phyloP scores from a whole-genome alignment of 2,113 vertebrate species.

The Dromas ardeola region DNA sequence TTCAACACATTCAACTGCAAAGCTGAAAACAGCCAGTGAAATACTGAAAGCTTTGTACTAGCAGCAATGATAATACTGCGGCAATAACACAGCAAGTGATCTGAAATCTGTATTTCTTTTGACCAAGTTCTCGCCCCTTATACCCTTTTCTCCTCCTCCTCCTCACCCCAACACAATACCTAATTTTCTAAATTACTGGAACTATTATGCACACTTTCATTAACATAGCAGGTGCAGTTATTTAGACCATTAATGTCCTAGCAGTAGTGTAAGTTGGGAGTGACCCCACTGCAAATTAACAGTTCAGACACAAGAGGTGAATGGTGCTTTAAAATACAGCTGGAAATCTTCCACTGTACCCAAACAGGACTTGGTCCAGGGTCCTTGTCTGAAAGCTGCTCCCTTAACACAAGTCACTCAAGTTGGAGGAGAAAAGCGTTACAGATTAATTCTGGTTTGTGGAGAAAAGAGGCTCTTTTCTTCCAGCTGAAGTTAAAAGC shows the following conservation, averaged over 20 bases:
- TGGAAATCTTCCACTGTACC: slow-evolving; percentile 55
- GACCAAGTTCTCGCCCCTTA: background rate
- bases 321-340: slow-evolving; percentile 54
- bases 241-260: slow-evolving; percentile 30
- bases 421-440: slow-evolving; percentile 32
- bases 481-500: slow-evolving; percentile 37
- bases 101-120: slow-evolving; percentile 26
- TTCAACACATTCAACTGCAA: background rate
- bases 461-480: slow-evolving; percentile 27
- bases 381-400: slow-evolving; percentile 40
- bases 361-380: slow-evolving; percentile 34
- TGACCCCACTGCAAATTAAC: slow-evolving; percentile 55
- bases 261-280: slow-evolving; percentile 27
- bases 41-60: slow-evolving; percentile 6
- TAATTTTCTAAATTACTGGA: slow-evolving; percentile 56
- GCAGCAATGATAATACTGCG: background rate
- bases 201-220: slow-evolving; percentile 34
- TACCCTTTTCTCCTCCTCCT: background rate
- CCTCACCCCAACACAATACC: slow-evolving; percentile 4
- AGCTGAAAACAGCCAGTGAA: background rate
- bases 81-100: background rate
- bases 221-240: slow-evolving; percentile 64
- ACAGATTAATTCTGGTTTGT: slow-evolving; percentile 45
- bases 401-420: slow-evolving; percentile 38
- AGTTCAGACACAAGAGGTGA: slow-evolving; percentile 31